Evolutionary conservation across 2,113 vertebrate species (phyloP).

Genomic region (Rhipidura dahli): DNA sequence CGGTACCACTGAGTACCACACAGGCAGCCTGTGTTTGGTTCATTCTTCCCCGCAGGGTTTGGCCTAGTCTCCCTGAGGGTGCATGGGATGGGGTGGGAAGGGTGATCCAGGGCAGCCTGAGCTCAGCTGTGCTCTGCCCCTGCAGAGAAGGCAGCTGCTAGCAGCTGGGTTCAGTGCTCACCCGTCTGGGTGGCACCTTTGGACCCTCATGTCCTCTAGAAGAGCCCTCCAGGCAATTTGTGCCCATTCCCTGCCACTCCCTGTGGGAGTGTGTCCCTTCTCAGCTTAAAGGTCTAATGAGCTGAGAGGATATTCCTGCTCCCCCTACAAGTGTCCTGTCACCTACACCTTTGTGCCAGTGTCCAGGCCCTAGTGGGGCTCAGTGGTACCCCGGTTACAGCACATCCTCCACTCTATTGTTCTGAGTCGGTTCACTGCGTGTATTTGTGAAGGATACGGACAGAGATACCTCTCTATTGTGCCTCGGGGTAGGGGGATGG

Average conservation of each 20-base stretch:
- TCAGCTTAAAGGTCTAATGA: neutral
- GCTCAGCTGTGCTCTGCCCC: neutral
- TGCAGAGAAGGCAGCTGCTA: neutral
- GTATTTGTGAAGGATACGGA: neutral
- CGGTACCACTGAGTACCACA: accelerated
- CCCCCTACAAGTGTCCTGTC: neutral
- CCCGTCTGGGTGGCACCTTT: neutral
- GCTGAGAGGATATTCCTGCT: neutral
- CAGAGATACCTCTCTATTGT: neutral
- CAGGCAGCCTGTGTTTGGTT: neutral
- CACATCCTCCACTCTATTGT: accelerated
- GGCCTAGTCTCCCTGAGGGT: neutral
- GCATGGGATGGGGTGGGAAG: accelerated
- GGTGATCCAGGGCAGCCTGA: neutral
- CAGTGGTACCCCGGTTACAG: neutral
- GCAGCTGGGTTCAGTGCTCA: neutral
- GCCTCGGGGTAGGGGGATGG: constrained; percentile 38
- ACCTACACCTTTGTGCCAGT: neutral
- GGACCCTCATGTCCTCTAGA: neutral
- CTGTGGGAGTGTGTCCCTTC: neutral
- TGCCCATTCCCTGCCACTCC: neutral
- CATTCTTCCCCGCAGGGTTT: neutral
- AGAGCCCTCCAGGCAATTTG: neutral
- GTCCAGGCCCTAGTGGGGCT: neutral
- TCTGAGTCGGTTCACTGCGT: neutral